Base-by-base conservation (phyloP, 2,888 invertebrate genomes). In the Stomorhina lunata region DNA sequence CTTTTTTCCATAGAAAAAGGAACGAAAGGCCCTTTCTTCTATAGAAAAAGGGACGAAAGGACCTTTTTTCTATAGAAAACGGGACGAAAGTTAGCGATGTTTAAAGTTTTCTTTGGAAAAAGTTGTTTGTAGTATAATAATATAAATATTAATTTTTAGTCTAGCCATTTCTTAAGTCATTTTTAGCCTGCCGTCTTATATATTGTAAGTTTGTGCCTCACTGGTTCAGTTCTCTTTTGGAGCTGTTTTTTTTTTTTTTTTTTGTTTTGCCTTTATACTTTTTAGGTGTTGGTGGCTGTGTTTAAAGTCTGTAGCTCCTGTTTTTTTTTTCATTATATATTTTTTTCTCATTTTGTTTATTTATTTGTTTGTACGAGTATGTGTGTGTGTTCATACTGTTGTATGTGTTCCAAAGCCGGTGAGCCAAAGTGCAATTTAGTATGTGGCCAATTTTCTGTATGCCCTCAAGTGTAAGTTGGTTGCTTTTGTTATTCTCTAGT, bases 381-480 rank as follows among this genome's bases (percentile, higher is more conserved):
- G 10, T 43, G 25, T 55, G 17, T 55, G 27, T 45, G 50, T 57
- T 9, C 48, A 50, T 17, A 22, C 45, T 20, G 10, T 27, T 45
- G 22, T 69, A 4, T 45, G 10, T 45, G 53, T 43, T 72, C 29
- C 22, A 22, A 71, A 37, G 53, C 71, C 68, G 72, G 71, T 76
- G 71, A 72, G 66, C 59, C 80, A 80, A 72, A 76, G 80, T 77
- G 83, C 80, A 83, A 83, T 83, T 76, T 83, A 75, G 81, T 79
- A 69, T 82, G 81, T 79, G 81, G 81, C 81, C 79, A 79, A 82
- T 82, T 79, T 79, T 75, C 65, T 63, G 59, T 69, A 69, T 79
- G 75, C 69, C 75, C 69, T 69, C 68, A 82, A 79, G 81, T 82
- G 73, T 75, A 75, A 82, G 73, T 79, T 66, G 75, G 80, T 80